These are phyloP conservation scores for Lepus europaeus DNA, from an alignment of 2,113 vertebrate species.

Conservation along the genomic window DNA sequence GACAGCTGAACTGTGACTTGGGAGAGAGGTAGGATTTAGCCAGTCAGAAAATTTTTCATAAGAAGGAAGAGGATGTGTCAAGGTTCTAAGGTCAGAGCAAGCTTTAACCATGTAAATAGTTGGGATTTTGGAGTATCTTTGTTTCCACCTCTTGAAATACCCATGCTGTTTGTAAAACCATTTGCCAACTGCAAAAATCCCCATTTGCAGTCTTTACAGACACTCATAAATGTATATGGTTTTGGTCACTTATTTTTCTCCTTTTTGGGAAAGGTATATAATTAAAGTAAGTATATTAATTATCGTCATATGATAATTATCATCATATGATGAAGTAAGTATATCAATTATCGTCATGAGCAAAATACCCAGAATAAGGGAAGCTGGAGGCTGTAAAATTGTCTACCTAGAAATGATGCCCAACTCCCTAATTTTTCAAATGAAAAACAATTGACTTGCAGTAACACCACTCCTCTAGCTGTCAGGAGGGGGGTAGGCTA, in stretches of 20 bases:
- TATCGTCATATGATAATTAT: background rate
- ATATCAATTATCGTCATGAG: background rate
- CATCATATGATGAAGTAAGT: background rate
- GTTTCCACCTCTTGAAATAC: background rate
- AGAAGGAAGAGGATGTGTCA: background rate
- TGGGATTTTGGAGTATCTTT: background rate
- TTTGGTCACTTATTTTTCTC: background rate
- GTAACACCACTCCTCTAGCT: background rate
- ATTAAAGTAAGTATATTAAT: background rate
- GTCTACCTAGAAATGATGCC: background rate
- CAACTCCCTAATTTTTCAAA: background rate
- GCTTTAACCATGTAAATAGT: background rate
- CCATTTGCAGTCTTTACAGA: background rate
- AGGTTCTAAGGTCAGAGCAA: background rate
- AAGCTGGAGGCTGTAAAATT: background rate
- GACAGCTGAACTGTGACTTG: background rate
- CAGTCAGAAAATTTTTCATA: background rate
- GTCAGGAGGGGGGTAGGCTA: background rate
- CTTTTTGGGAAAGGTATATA: background rate
- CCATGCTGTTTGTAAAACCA: slow-evolving; percentile 11
- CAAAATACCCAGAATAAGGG: background rate
- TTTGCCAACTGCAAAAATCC: background rate
- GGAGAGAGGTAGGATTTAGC: background rate
- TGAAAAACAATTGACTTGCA: background rate
- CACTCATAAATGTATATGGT: background rate